A percentile compares a stretch with the other conserved stretches of the same genome.
These are phyloP conservation scores for Sapayoa aenigma DNA, from an alignment of 2,113 vertebrate genomes.

Conservation along the genomic window DNA sequence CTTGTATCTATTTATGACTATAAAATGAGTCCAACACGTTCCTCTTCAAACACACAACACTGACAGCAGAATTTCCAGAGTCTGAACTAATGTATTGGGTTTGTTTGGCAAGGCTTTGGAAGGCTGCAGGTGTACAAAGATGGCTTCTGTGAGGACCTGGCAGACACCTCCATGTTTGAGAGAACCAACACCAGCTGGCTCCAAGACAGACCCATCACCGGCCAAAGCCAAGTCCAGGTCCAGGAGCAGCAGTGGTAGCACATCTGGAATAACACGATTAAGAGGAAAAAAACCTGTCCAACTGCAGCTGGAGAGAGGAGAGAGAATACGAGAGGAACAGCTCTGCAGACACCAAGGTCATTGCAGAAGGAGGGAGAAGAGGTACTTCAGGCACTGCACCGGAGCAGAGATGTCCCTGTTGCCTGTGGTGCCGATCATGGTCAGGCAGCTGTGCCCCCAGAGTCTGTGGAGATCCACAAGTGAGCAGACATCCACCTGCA, in stretches of 20 bases:
- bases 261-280: neutral
- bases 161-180: neutral
- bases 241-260: neutral
- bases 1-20: neutral
- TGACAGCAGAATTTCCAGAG: neutral
- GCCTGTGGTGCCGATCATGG: neutral
- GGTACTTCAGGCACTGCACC: too few species aligned
- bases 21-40: neutral
- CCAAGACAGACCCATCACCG: neutral
- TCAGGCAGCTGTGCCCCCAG: neutral
- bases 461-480: neutral
- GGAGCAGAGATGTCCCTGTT: neutral
- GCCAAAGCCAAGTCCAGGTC: neutral
- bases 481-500: neutral
- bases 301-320: neutral
- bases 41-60: neutral
- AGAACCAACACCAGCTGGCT: neutral
- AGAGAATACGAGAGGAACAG: neutral
- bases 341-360: neutral
- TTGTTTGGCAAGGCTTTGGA: neutral
- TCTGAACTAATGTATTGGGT: neutral
- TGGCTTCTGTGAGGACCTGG: neutral
- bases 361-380: too few species aligned
- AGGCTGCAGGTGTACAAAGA: neutral
- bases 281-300: neutral